A percentile compares a stretch with the other conserved stretches of the same genome.
Evolutionary conservation across 2,797 vertebrate species (phyloP).

Genomic region (Neostethus bicornis): DNA sequence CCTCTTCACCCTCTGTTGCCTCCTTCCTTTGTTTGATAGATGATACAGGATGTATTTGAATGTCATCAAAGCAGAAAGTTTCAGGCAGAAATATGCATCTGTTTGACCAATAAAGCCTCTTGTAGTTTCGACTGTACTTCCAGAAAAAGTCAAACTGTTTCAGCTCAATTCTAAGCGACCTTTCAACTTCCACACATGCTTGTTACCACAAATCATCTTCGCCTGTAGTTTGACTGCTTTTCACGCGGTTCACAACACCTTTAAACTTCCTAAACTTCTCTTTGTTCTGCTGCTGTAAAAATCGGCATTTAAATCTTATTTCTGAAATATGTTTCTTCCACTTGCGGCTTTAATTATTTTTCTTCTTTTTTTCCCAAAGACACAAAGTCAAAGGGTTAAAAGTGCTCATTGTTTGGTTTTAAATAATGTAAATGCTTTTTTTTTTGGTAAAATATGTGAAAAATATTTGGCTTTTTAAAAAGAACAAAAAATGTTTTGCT

Average conservation of each 20-base stretch:
- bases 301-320: slow-evolving; percentile 30
- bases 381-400: slow-evolving; percentile 11
- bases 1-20: slow-evolving; percentile 5
- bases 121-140: slow-evolving; percentile 30
- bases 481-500: too few relatives aligned
- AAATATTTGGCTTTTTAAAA: not conserved
- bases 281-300: slow-evolving; percentile 30
- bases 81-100: slow-evolving; percentile 55
- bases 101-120: slow-evolving; percentile 63
- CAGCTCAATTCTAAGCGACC: slow-evolving; percentile 41
- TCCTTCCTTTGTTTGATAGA: slow-evolving; percentile 39
- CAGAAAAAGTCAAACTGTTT: slow-evolving; percentile 32
- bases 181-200: slow-evolving; percentile 43
- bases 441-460: not conserved
- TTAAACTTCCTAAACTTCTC: slow-evolving; percentile 28
- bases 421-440: not conserved
- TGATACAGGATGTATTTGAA: slow-evolving; percentile 50
- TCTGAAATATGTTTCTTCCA: slow-evolving; percentile 21
- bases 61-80: slow-evolving; percentile 49
- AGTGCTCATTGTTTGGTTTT: slow-evolving; percentile 9
- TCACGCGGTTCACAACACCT: slow-evolving; percentile 38
- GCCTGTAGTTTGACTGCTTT: slow-evolving; percentile 5
- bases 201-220: slow-evolving; percentile 33
- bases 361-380: slow-evolving; percentile 25
- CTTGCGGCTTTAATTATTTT: slow-evolving; percentile 7